Evolutionary conservation across 2,888 invertebrate genomes (phyloP), one percentile per base, ranked within the genome.

Genomic region (Candidula unifasciata): DNA sequence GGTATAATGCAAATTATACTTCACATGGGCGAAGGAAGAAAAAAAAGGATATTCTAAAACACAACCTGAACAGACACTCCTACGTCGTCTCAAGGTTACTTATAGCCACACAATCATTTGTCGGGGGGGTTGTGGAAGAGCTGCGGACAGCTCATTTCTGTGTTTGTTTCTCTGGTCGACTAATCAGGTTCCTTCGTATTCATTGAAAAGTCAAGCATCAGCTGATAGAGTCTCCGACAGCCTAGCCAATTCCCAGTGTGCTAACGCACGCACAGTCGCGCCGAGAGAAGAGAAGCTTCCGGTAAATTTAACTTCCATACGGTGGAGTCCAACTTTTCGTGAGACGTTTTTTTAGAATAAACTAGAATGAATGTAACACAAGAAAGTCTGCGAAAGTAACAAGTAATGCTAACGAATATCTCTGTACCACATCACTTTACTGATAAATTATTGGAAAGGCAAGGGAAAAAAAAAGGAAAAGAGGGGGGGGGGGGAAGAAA

Each of bases 181-280:
- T 77, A 60, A 77, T 77, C 77, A 60, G 24, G 60, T 33, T 33
- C 57, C 33, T 77, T 60, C 24, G 18, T 60, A 77, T 57, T 77
- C 77, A 77, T 60, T 33, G 77, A 60, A 77, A 80, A 68, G 66
- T 80, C 80, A 52, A 68, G 66, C 68, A 80, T 44, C 80, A 68
- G 68, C 30, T 80, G 66, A 77, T 60, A 35, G 33, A 3, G 33
- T 35, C 24, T 3, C 3, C 30, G 30, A 44, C 30, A 54, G 30
- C 27, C 30, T 52, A 80, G 52, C 80, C 18, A 16, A 10, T 68
- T 33, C 8, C 13, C 18, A 16, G 44, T 27, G 37, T 30, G 44
- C 52, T 18, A 21, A 27, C 80, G 68, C 80, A 68, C 37, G 66
- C 66, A 68, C 52, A 18, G 35, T 74, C 73, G 35, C 69, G 52